Evolutionary conservation across 2,797 vertebrate species (phyloP).

Genomic region (Mormyrus proboscirostris): DNA sequence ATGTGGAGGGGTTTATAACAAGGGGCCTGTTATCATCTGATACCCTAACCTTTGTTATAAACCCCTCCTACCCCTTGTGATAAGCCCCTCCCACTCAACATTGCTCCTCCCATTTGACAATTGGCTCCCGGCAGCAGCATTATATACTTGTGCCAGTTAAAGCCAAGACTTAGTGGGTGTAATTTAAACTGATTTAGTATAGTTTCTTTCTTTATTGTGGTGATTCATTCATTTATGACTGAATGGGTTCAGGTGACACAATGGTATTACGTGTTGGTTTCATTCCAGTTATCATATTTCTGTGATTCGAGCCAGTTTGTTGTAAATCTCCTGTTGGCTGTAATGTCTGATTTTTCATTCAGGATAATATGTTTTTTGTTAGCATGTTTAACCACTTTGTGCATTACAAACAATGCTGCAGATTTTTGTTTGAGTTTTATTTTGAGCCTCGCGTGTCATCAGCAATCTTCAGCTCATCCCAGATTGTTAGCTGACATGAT

Average conservation of each 20-base stretch:
- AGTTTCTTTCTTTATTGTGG: background rate
- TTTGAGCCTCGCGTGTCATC: background rate
- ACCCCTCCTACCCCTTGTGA: background rate
- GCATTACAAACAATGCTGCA: background rate
- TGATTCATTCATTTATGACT: background rate
- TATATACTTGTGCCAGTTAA: background rate
- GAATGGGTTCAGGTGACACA: background rate
- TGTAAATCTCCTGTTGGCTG: background rate
- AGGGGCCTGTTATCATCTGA: background rate
- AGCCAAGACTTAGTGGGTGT: background rate
- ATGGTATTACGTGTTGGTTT: background rate
- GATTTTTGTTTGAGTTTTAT: background rate
- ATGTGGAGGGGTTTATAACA: too few species aligned
- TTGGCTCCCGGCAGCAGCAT: background rate
- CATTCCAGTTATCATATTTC: background rate
- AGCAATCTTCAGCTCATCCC: background rate
- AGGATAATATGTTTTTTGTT: background rate
- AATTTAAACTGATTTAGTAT: background rate
- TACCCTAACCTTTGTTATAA: background rate
- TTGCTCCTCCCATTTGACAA: background rate
- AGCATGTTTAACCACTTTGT: background rate
- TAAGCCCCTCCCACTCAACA: background rate
- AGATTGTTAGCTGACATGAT: background rate
- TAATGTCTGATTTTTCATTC: background rate
- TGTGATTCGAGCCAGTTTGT: background rate